These are phyloP conservation scores for Scaptomyza flava DNA, from an alignment of 2,888 invertebrate species.

Conservation along the genomic window DNA sequence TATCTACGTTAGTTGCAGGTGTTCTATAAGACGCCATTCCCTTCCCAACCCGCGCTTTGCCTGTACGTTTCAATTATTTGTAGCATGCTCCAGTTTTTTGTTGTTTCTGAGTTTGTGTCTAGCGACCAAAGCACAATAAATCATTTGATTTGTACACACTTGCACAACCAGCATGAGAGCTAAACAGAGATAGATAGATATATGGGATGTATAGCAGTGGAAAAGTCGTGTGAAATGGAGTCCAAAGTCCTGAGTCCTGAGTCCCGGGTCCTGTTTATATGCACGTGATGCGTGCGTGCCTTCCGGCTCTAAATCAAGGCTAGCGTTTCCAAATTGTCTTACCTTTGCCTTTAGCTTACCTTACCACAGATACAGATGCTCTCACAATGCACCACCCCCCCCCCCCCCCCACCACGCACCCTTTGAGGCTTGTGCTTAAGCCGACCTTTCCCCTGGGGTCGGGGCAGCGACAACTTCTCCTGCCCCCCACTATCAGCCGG, in stretches of 20 bases:
- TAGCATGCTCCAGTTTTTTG: conserved; percentile 50
- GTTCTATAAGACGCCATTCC: background rate
- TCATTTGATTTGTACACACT: conserved; percentile 75
- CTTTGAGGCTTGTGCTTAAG: conserved; percentile 6
- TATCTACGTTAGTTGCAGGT: background rate
- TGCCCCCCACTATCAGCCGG: conserved; percentile 16
- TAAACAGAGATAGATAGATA: too few species aligned
- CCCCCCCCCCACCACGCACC: background rate
- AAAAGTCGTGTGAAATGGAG: background rate
- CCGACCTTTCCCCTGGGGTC: conserved; percentile 2
- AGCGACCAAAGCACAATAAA: conserved; percentile 59
- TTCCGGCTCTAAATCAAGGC: conserved; percentile 81
- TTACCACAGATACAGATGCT: conserved; percentile 18
- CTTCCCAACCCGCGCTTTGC: background rate
- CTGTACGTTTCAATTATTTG: conserved; percentile 74
- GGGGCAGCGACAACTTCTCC: background rate
- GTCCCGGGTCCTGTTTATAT: background rate
- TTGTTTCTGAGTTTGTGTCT: background rate
- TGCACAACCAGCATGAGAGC: conserved; percentile 18
- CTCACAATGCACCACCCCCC: background rate
- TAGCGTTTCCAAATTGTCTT: conserved; percentile 75
- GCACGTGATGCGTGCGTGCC: conserved; percentile 78
- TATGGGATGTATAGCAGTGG: background rate
- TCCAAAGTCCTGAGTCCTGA: background rate
- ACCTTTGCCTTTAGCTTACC: conserved; percentile 36